Conservation (phyloP, 2,888 invertebrate species). For the Blera fallax region DNA sequence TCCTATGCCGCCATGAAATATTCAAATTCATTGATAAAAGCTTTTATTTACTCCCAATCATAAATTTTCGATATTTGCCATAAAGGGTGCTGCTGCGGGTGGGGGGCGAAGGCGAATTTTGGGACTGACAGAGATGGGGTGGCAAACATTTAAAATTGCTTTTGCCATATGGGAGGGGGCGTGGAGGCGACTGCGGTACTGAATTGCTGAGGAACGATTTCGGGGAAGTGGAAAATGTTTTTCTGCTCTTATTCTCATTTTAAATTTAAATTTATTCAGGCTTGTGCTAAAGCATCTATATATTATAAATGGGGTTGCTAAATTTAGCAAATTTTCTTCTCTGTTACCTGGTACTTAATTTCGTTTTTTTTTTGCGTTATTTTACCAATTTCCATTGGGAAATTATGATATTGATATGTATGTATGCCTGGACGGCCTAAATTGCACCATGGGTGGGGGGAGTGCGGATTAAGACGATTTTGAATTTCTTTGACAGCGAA, state of each 20-base stretch:
- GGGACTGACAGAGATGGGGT: slow-evolving; percentile 24
- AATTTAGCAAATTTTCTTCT: slow-evolving; percentile 52
- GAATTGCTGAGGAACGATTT: slow-evolving; percentile 41
- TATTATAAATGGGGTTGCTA: slow-evolving; percentile 50
- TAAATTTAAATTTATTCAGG: slow-evolving; percentile 70
- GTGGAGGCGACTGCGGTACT: background rate
- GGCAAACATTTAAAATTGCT: slow-evolving; percentile 64
- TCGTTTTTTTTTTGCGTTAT: slow-evolving; percentile 16
- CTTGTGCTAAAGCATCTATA: slow-evolving; percentile 64
- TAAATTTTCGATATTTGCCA: slow-evolving; percentile 72
- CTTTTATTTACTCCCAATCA: slow-evolving; percentile 73
- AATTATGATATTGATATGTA: slow-evolving; percentile 56
- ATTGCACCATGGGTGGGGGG: background rate
- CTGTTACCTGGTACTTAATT: slow-evolving; percentile 53
- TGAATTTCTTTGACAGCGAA: slow-evolving; percentile 16
- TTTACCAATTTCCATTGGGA: slow-evolving; percentile 59
- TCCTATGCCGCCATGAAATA: slow-evolving; percentile 72
- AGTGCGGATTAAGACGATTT: background rate
- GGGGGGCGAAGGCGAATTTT: slow-evolving; percentile 9
- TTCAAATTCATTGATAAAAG: slow-evolving; percentile 73
- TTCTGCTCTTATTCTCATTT: slow-evolving; percentile 39
- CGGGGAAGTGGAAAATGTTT: slow-evolving; percentile 47
- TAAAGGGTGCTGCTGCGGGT: slow-evolving; percentile 55
- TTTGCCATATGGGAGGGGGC: slow-evolving; percentile 25
- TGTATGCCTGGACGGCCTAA: background rate